A percentile compares a stretch with the other conserved stretches of the same genome.
phyloP scores from a whole-genome alignment of 2,888 invertebrate genomes.

The Lasioglossum zephyrum region DNA sequence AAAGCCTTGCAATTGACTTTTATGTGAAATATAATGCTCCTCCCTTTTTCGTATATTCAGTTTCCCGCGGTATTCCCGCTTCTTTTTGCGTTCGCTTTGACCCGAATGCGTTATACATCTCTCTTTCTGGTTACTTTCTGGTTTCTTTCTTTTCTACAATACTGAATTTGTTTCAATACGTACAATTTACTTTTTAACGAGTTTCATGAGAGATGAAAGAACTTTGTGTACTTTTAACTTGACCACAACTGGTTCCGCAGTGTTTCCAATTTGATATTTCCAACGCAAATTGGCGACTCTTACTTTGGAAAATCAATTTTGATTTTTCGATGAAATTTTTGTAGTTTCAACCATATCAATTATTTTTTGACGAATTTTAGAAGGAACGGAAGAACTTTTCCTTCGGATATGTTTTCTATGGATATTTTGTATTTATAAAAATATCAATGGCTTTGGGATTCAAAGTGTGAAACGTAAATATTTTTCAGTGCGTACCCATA shows the following conservation, averaged over 20 bases:
- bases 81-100: neutral
- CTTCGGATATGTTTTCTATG: neutral
- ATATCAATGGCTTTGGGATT: neutral
- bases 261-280: neutral
- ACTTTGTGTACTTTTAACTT: neutral
- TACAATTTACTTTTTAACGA: neutral
- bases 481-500: neutral
- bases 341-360: neutral
- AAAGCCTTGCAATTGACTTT: conserved; percentile 46
- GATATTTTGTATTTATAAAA: neutral
- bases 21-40: neutral
- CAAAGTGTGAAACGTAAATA: neutral
- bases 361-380: neutral
- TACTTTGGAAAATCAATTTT: neutral
- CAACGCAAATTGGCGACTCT: neutral
- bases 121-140: neutral
- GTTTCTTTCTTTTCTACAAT: neutral
- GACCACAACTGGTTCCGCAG: neutral
- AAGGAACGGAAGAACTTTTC: neutral
- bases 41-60: neutral
- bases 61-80: neutral
- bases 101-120: neutral
- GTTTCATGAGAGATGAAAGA: neutral
- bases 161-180: neutral
- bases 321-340: neutral